Percentiles rank a stretch among this genome's conserved stretches.
These are phyloP conservation scores for Habroteleia sp. DNA, from an alignment of 2,888 invertebrate genomes.

Conservation along the genomic window DNA sequence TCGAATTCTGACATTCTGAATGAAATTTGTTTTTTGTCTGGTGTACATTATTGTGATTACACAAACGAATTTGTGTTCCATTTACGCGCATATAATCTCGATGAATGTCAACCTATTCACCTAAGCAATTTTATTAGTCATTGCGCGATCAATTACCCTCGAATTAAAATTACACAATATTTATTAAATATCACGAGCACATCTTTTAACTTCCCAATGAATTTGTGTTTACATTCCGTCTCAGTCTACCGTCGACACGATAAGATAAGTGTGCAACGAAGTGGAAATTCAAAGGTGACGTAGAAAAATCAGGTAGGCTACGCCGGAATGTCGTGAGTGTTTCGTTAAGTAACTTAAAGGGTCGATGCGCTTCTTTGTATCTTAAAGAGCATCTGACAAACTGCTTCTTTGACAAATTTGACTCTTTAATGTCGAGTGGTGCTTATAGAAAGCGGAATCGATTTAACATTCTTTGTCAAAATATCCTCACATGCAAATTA, in stretches of 20 bases:
- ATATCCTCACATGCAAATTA: neutral
- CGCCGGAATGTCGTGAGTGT: constrained; percentile 8
- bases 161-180: too few relatives aligned
- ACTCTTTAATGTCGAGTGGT: neutral
- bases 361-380: constrained; percentile 7
- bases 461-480: neutral
- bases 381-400: constrained; percentile 20
- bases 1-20: too few relatives aligned
- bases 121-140: too few relatives aligned
- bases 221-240: constrained; percentile 27
- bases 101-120: too few relatives aligned
- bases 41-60: too few relatives aligned
- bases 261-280: constrained; percentile 24
- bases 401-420: constrained; percentile 37
- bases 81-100: too few relatives aligned
- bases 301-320: constrained; percentile 46
- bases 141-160: too few relatives aligned
- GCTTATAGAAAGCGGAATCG: neutral
- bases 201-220: neutral
- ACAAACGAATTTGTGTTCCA: too few relatives aligned
- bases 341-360: constrained; percentile 28
- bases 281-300: constrained; percentile 48
- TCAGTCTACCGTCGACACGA: constrained; percentile 3
- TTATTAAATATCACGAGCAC: too few relatives aligned
- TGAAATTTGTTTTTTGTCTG: too few relatives aligned